These are phyloP conservation scores for Misgurnus anguillicaudatus DNA, from an alignment of 2,113 vertebrate species.

Conservation along the genomic window DNA sequence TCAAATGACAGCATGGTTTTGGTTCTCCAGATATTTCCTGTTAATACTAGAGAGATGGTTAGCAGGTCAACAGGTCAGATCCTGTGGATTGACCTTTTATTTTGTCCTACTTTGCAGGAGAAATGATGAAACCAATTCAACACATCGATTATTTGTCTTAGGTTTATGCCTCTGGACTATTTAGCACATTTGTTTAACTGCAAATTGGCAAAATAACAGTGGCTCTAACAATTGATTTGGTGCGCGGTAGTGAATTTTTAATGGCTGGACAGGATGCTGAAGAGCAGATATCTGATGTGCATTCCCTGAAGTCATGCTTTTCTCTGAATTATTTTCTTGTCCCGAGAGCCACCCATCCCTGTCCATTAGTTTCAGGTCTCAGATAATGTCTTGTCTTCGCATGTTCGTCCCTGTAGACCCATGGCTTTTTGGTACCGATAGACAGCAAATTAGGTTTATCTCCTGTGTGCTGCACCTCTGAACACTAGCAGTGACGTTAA, in stretches of 20 bases:
- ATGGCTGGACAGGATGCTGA: conserved; percentile 24
- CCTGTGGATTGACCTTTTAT: neutral
- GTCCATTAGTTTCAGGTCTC: neutral
- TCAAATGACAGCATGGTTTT: too few species aligned
- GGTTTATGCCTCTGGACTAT: conserved; percentile 27
- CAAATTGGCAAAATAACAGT: conserved; percentile 22
- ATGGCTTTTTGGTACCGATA: neutral
- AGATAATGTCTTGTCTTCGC: neutral
- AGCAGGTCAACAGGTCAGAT: neutral
- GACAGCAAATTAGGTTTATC: conserved; percentile 24
- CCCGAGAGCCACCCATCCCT: neutral
- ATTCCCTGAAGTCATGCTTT: neutral
- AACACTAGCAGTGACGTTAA: conserved; percentile 60
- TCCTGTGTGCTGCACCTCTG: conserved; percentile 30
- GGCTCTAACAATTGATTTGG: conserved; percentile 8
- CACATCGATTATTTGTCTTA: conserved; percentile 57
- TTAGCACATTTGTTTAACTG: conserved; percentile 36
- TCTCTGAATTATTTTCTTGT: neutral
- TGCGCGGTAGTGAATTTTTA: conserved; percentile 24
- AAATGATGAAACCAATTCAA: conserved; percentile 54
- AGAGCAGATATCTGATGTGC: conserved; percentile 1
- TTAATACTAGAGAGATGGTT: neutral
- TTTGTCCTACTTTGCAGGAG: neutral
- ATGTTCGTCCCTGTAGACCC: neutral
- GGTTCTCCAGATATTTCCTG: neutral